A percentile compares a stretch with the other conserved stretches of the same genome.
Evolutionary conservation across 2,888 invertebrate species (phyloP).

Genomic region (Colostygia pectinataria): DNA sequence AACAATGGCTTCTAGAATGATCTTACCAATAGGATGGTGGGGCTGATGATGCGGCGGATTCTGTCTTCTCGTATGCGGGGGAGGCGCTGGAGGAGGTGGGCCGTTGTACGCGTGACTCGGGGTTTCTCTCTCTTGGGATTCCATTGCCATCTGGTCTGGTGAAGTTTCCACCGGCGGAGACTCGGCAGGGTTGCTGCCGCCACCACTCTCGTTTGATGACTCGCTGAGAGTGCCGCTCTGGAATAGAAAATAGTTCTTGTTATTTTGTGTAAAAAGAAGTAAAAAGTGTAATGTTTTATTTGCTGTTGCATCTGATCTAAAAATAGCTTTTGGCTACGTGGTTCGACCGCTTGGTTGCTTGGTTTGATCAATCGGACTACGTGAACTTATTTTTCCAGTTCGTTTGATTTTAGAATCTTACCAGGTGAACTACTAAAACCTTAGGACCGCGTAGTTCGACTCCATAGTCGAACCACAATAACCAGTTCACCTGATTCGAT

Average conservation of each 20-base stretch:
- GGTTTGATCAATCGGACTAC: too few relatives aligned
- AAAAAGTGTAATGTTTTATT: too few relatives aligned
- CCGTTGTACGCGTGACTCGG: constrained; percentile 78
- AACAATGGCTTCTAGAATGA: background rate
- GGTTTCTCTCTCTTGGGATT: constrained; percentile 86
- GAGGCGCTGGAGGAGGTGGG: constrained; percentile 83
- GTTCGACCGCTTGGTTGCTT: too few relatives aligned
- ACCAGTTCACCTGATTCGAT: too few relatives aligned
- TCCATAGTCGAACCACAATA: too few relatives aligned
- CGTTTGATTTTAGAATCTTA: too few relatives aligned
- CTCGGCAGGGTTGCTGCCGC: constrained; percentile 82
- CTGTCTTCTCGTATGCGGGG: constrained; percentile 89
- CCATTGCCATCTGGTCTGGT: constrained; percentile 88
- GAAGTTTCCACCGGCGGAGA: constrained; percentile 74
- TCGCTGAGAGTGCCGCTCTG: constrained; percentile 73
- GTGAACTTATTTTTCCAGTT: too few relatives aligned
- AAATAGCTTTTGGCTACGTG: too few relatives aligned
- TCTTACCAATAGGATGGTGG: constrained; percentile 72
- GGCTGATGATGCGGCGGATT: constrained; percentile 86
- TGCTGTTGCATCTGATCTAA: too few relatives aligned
- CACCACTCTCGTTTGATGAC: constrained; percentile 77
- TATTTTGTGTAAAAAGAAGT: background rate
- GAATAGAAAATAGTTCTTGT: constrained; percentile 21
- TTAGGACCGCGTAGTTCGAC: too few relatives aligned
- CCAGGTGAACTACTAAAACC: too few relatives aligned